Base-by-base conservation (phyloP, 37 sponge, comb jelly and placozoan genomes). In the Agelas oroides region DNA sequence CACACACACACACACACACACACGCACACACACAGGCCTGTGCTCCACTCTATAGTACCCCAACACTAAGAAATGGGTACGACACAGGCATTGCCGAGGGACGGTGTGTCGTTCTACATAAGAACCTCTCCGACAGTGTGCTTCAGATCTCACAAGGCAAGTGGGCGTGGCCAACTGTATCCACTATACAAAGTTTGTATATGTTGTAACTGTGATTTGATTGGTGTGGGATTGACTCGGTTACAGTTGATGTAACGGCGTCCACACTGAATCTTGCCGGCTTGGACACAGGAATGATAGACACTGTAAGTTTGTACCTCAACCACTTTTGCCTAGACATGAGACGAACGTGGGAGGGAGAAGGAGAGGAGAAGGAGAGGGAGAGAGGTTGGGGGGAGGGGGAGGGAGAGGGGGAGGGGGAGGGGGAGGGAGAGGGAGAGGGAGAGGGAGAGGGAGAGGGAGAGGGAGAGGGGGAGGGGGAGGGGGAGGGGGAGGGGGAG, bases 1-100 rank as follows among this genome's bases (percentile, higher is more conserved):
- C 57, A 28, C 57, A 52, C 6, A 52, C 78, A 24, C 55, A 27
- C 17, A 61, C n/a, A 32, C 19, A 33, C 23, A 62, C 55, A 23
- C 23, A 33, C 37, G 17, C 57, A 39, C 25, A 35, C 52, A 35
- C 25, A 21, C 73, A 86, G 79, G 79, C 86, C 13, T 71, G 72
- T 71, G 79, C 72, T 28, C 72, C 79, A 28, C 79, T 75, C 53
- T 73, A 74, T 35, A 35, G 59, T 19, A 35, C 34, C 34, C 39
- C 0, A 35, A 33, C 59, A 63, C 18, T 5, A 62, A 0, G 12
- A 3, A 24, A 34, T 61, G 25, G 36, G n/a, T 70, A 79, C 33
- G 13, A 21, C 52, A 37, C 1, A 0, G 40, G 53, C 16, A 27
- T 23, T 34, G 35, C 70, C 19, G 69, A 32, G 12, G 84, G 84